Base-by-base conservation (phyloP, 2,888 invertebrate species). In the Andrena marginata region DNA sequence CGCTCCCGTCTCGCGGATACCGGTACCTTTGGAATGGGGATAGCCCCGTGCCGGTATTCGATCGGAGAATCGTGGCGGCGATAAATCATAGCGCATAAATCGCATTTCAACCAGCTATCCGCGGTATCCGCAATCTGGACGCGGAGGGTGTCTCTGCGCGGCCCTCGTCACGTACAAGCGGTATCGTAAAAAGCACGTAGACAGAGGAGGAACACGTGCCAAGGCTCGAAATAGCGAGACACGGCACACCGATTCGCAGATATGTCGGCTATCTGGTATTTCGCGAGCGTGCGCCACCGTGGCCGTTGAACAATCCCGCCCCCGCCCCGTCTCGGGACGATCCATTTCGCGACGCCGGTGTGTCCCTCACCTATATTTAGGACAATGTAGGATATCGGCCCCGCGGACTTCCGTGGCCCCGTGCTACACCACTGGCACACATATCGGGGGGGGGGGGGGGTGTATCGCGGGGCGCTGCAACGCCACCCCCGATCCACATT, bases 281-380 rank as follows among this genome's bases (percentile, higher is more conserved):
- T 62, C 48, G 77, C 20, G 59, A 72, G 62, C 63, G 64, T 48
- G 75, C 62, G 49, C 59, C 48, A 26, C 64, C 31, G 77, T 23
- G 63, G 35, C 42, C 82, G 72, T 31, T 68, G 77, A 85, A 85
- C 85, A 85, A 85, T 80, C 80, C 71, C 75, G 71, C 65, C 13
- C 42, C 1, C 42, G 42, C 42, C 42, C 42, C 79, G 79, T 79
- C 82, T 73, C 75, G 69, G 72, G 68, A 63, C 84, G 84, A 79
- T 84, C 82, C 82, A 82, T 82, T 84, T 84, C 56, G 68, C 82
- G 48, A 80, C 77, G 64, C 31, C 59, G 64, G 23, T 60, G 23
- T 60, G 84, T 82, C 84, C 84, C 84, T 84, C 84, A 83, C 84
- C 84, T 83, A 84, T 84, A 84, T 84, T 83, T 80, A 80, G 84